Base-by-base conservation (phyloP, 2,888 invertebrate species). In the Drosophila putrida region DNA sequence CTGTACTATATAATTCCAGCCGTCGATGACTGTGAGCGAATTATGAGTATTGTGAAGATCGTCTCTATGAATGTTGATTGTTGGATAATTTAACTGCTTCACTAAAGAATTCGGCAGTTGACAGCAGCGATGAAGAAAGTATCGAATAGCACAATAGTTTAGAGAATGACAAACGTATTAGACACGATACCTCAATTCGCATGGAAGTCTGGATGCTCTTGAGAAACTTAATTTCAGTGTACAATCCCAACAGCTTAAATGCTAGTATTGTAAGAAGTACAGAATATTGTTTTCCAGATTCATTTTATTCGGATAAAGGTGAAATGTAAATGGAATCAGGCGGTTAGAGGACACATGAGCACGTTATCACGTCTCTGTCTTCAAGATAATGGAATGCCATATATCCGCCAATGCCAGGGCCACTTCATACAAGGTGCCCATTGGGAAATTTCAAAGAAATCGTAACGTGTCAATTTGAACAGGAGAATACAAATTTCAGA, bases 301-400 rank as follows among this genome's bases (percentile, higher is more conserved):
- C 33, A 0, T 58, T 83, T 15, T 44, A 38, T 35, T 27, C 67
- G 15, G 39, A 72, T 1, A 59, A 68, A 11, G 65, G 51, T 4
- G 50, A 67, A 4, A 25, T 59, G 13, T 82, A 83, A 80, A 0
- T 92, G 91, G 91, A 50, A 71, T 9, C 61, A 78, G 11, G 88
- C 89, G 0, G 57, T 55, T 3, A 93, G 94, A 31, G 94, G 94
- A 0, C 93, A 93, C 60, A 92, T 93, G 44, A 92, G 93, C 1
- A 93, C 94, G 4, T 93, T 95, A 0, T 92, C 92, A 43, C 93
- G 94, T 75, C 92, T 95, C 54, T 95, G 95, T 78, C 90, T 95
- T 43, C 93, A 94, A 90, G 81, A 89, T 6, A 93, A 94, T 82
- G 94, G 94, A 1, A 90, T 94, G 59, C 95, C 95, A 1, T 93